Conservation (phyloP, 2,113 vertebrate genomes). For the Otus sunia region DNA sequence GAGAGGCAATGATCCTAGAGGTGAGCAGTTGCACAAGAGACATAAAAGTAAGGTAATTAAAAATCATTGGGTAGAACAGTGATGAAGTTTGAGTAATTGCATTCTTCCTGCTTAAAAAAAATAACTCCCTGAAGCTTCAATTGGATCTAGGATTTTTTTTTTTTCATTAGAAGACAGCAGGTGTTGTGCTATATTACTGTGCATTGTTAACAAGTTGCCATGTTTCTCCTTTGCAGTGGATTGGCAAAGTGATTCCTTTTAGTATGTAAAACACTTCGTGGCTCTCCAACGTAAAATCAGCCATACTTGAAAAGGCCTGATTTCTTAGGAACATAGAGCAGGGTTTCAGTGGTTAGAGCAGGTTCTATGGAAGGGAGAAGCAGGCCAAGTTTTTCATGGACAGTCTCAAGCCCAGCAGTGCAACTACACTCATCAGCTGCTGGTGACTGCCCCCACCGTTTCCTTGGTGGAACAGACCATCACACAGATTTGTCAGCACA, state of each 20-base stretch:
- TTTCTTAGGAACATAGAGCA: not conserved
- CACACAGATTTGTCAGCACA: not conserved
- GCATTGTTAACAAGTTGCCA: not conserved
- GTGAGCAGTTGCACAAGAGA: conserved; percentile 42
- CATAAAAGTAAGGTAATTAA: conserved; percentile 59
- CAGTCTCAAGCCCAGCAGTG: not conserved
- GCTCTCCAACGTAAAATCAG: not conserved
- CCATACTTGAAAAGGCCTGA: not conserved
- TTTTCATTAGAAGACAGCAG: conserved; percentile 25
- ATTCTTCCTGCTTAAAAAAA: conserved; percentile 39
- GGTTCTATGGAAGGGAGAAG: not conserved
- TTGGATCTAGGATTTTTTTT: not conserved
- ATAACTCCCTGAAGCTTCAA: conserved; percentile 28
- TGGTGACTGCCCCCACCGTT: not conserved
- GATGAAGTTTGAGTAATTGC: conserved; percentile 59
- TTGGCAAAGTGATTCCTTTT: not conserved
- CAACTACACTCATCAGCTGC: not conserved
- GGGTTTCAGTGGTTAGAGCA: not conserved
- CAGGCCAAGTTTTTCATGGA: not conserved
- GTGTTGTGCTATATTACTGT: not conserved
- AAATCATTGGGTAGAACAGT: conserved; percentile 49
- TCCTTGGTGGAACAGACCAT: not conserved
- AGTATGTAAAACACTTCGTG: not conserved
- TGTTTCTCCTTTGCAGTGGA: not conserved
- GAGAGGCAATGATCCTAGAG: not conserved